These are phyloP conservation scores for Cantharis rustica DNA, from an alignment of 2,888 invertebrate species.

Conservation along the genomic window DNA sequence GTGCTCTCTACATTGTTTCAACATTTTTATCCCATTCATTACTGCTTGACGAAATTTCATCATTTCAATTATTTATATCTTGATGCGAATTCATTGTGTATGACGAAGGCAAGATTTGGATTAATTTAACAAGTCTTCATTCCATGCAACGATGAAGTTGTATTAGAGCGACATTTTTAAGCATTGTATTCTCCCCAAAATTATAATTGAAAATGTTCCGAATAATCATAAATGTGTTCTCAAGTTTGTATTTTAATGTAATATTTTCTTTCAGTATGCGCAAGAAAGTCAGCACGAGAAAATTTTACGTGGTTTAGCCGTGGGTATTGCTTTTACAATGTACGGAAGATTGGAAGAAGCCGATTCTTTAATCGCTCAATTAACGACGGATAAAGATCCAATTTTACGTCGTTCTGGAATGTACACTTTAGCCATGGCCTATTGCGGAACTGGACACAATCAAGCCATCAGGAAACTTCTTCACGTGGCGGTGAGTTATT, in stretches of 20 bases:
- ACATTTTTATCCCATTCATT: background rate
- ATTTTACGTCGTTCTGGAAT: conserved; percentile 94
- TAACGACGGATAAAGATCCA: conserved; percentile 93
- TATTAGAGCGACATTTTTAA: background rate
- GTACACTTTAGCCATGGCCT: conserved; percentile 98
- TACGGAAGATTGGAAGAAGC: conserved; percentile 97
- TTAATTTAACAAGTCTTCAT: background rate
- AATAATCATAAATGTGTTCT: background rate
- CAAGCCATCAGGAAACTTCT: conserved; percentile 92
- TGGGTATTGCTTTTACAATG: conserved; percentile 96
- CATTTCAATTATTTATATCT: background rate
- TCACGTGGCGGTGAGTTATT: conserved; percentile 84
- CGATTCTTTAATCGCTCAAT: conserved; percentile 87
- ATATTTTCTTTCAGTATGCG: conserved; percentile 67
- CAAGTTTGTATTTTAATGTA: background rate
- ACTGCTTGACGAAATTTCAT: background rate
- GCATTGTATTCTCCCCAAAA: background rate
- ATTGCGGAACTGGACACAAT: conserved; percentile 97
- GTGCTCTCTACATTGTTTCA: too few species aligned
- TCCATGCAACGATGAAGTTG: background rate
- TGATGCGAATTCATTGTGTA: background rate
- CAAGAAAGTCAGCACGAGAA: conserved; percentile 98
- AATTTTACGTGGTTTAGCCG: conserved; percentile 94
- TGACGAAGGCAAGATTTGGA: background rate
- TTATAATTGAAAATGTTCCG: background rate